These are phyloP conservation scores for Adelosebastes latens DNA, from an alignment of 2,797 vertebrate species.

Conservation along the genomic window DNA sequence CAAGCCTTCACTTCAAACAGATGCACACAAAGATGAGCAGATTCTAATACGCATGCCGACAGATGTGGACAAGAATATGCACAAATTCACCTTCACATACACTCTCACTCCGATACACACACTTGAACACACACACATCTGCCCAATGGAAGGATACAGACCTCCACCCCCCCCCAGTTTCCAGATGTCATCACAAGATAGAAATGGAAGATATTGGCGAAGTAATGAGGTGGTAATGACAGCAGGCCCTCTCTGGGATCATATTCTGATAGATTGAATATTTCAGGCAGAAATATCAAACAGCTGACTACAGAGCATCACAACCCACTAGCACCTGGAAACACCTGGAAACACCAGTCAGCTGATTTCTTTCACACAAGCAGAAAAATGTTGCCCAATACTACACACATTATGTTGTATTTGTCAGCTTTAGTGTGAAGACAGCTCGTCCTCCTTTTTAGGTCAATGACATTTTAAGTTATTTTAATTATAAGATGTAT, in stretches of 20 bases:
- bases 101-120: neutral
- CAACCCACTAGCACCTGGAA: neutral
- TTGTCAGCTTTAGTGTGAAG: neutral
- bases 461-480: neutral
- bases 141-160: neutral
- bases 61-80: neutral
- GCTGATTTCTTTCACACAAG: neutral
- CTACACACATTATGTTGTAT: neutral
- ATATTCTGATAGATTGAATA: constrained; percentile 6
- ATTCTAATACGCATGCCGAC: neutral
- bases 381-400: neutral
- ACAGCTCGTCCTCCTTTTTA: neutral
- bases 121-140: neutral
- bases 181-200: constrained; percentile 11
- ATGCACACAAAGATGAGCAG: neutral
- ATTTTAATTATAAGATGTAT: neutral
- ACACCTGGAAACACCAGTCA: neutral
- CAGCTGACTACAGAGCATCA: neutral
- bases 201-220: constrained; percentile 20
- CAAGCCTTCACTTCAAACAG: neutral
- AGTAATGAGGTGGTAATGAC: constrained; percentile 30
- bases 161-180: neutral
- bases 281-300: constrained; percentile 25
- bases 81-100: neutral
- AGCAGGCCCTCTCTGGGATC: neutral